These are phyloP conservation scores for Chloroceryle inda DNA, from an alignment of 2,797 vertebrate species.

Conservation along the genomic window DNA sequence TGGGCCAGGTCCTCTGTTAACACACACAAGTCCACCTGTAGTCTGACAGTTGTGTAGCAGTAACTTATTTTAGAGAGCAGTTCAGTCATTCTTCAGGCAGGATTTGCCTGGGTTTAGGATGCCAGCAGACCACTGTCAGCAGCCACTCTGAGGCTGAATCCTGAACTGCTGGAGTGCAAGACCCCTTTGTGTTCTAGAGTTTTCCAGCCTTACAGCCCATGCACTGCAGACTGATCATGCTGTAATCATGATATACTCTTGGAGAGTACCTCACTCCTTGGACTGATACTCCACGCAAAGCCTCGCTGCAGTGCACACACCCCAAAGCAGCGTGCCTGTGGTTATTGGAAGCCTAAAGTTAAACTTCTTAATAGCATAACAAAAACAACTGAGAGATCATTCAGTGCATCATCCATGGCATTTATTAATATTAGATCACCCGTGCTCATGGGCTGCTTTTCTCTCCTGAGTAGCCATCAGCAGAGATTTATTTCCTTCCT, in stretches of 20 bases:
- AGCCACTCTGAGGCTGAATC: fast-evolving
- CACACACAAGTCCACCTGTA: fast-evolving
- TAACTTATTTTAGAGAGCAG: not conserved
- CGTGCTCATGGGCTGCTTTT: constrained; percentile 52
- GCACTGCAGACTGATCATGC: fast-evolving
- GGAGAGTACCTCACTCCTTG: not conserved
- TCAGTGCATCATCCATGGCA: constrained; percentile 58
- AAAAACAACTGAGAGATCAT: constrained; percentile 54
- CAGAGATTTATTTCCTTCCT: constrained; percentile 42
- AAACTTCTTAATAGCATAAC: constrained; percentile 59
- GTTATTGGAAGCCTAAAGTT: constrained; percentile 65
- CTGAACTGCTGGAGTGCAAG: not conserved
- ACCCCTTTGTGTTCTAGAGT: not conserved
- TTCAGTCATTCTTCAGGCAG: not conserved
- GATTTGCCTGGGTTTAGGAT: not conserved
- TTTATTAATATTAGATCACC: constrained; percentile 73
- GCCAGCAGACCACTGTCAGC: not conserved
- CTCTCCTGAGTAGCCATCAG: constrained; percentile 48
- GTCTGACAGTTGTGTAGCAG: fast-evolving
- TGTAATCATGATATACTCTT: not conserved
- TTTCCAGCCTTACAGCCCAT: not conserved
- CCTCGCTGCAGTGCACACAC: constrained; percentile 9
- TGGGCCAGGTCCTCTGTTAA: not conserved
- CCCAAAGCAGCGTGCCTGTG: not conserved
- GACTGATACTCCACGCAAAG: not conserved